A percentile compares a stretch with the other conserved stretches of the same genome.
Evolutionary conservation across 1,140 invertebrate species (phyloP).

Genomic region (Platorchestia sp.): DNA sequence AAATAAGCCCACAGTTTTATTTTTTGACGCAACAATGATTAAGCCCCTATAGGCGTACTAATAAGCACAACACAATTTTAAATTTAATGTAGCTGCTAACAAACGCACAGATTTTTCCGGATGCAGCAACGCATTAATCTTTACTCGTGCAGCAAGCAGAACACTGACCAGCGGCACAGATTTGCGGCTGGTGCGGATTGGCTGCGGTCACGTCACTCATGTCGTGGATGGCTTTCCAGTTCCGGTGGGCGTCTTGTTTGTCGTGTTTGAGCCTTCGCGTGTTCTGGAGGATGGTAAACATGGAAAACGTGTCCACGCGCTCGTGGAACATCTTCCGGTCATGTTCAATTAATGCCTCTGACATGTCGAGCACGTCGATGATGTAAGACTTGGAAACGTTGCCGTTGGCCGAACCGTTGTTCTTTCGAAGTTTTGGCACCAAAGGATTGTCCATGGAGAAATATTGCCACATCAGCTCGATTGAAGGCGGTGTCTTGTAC

Average conservation of each 20-base stretch:
- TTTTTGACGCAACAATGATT: too few relatives aligned
- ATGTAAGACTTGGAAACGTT: background rate
- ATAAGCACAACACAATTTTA: too few relatives aligned
- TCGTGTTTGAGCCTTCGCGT: constrained; percentile 14
- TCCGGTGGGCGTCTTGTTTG: background rate
- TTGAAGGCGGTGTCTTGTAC: too few relatives aligned
- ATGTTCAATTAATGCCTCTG: background rate
- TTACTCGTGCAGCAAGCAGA: too few relatives aligned
- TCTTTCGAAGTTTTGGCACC: background rate
- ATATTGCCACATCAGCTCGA: background rate
- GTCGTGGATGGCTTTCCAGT: background rate
- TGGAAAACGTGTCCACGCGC: background rate
- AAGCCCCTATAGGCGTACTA: too few relatives aligned
- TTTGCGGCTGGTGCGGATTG: background rate
- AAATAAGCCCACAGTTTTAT: too few relatives aligned
- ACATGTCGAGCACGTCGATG: background rate
- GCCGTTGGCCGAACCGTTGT: background rate
- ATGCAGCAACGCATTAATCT: too few relatives aligned
- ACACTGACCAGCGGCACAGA: background rate
- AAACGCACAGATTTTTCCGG: too few relatives aligned
- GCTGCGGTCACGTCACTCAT: background rate
- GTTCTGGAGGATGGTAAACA: background rate
- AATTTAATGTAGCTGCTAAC: too few relatives aligned
- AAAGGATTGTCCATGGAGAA: background rate
- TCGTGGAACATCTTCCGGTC: background rate